phyloP scores from a whole-genome alignment of 2,888 invertebrate species.

The Ashinkailepas kermadecensis region DNA sequence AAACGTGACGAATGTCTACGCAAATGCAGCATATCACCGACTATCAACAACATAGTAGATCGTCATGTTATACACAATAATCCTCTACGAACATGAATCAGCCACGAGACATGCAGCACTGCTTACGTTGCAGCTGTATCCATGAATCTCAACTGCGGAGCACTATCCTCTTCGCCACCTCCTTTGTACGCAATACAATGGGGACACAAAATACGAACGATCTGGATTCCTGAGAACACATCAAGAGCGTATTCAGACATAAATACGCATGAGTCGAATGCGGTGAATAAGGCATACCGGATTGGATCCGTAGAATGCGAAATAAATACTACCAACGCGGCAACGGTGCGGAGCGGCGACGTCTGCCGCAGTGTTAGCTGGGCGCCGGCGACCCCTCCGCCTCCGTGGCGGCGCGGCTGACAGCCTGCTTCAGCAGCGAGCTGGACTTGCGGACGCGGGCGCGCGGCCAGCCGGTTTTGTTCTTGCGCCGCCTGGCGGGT shows the following conservation, averaged over 20 bases:
- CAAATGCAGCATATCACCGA: no score
- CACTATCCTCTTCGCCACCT: background rate
- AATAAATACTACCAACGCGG: background rate
- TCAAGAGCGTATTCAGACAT: background rate
- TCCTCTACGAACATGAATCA: no score
- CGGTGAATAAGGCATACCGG: background rate
- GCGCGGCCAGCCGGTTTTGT: constrained; percentile 16
- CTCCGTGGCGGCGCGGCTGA: background rate
- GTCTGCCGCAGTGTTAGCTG: background rate
- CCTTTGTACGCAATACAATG: constrained; percentile 1
- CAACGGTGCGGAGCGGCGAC: no score
- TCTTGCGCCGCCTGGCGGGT: background rate
- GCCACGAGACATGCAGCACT: no score
- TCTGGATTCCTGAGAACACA: background rate
- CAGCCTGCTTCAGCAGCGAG: background rate
- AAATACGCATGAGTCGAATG: background rate
- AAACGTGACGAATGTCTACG: no score
- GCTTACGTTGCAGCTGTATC: no score
- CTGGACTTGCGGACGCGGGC: background rate
- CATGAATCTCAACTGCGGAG: no score
- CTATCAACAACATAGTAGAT: no score
- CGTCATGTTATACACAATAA: no score
- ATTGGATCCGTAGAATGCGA: background rate
- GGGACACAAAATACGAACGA: background rate
- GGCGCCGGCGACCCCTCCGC: background rate